Evolutionary conservation across 2,888 invertebrate genomes (phyloP).

Genomic region (Leptopilina syphax): DNA sequence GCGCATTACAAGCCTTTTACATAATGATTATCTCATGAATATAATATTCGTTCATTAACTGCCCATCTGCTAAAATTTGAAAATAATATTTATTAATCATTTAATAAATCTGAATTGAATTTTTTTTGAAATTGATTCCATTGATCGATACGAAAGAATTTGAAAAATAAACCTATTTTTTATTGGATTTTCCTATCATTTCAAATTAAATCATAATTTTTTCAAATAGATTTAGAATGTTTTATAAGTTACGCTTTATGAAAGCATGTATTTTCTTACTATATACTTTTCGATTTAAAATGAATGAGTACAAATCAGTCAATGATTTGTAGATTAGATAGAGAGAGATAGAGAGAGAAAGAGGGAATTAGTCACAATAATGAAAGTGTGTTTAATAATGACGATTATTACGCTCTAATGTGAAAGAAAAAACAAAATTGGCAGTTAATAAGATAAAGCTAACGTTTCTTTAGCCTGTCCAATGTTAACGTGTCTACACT

Average conservation of each 20-base stretch:
- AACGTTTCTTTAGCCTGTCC: conserved; percentile 60
- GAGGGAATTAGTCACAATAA: too few relatives aligned
- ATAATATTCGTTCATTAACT: conserved; percentile 35
- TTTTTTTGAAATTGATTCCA: background rate
- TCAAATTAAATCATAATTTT: background rate
- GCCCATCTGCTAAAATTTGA: background rate
- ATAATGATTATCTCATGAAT: conserved; percentile 25
- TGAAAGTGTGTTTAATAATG: background rate
- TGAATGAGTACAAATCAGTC: background rate
- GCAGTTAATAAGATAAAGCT: conserved; percentile 68
- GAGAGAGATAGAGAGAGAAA: background rate
- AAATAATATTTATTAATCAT: background rate
- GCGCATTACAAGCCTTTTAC: conserved; percentile 34
- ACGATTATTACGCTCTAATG: background rate
- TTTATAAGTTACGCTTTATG: background rate
- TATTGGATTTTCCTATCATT: background rate
- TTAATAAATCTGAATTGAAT: background rate
- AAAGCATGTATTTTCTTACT: background rate
- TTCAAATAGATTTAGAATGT: background rate
- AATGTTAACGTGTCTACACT: conserved; percentile 42
- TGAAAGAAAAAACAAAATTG: conserved; percentile 44
- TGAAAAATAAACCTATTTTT: background rate
- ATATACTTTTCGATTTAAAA: background rate
- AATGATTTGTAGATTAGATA: background rate
- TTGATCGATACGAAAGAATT: background rate